Evolutionary conservation across 2,797 vertebrate genomes (phyloP).

Genomic region (Sphaeramia orbicularis): DNA sequence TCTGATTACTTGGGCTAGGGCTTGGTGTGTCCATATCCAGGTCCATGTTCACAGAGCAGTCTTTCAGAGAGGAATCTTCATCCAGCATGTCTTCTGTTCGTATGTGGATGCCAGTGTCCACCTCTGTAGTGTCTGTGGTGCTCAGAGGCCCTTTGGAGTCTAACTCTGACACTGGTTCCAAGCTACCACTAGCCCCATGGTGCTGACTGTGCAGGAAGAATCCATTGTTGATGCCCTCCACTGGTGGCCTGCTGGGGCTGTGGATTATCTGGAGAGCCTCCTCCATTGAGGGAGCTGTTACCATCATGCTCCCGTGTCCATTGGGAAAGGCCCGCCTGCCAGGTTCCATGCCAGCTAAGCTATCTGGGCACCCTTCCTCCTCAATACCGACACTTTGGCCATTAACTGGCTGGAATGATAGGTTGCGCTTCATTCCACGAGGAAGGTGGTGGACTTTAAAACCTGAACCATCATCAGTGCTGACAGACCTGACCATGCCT

Average conservation of each 20-base stretch:
- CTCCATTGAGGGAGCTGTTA: constrained; percentile 89
- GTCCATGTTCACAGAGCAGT: constrained; percentile 96
- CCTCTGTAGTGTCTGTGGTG: constrained; percentile 90
- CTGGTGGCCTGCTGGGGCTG: constrained; percentile 84
- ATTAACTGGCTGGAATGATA: constrained; percentile 94
- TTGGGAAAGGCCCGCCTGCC: constrained; percentile 64
- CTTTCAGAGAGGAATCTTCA: constrained; percentile 96
- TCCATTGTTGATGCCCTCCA: constrained; percentile 88
- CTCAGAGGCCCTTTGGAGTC: constrained; percentile 89
- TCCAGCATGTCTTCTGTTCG: constrained; percentile 96
- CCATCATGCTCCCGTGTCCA: constrained; percentile 80
- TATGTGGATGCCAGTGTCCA: constrained; percentile 96
- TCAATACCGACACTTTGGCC: constrained; percentile 91
- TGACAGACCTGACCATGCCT: constrained; percentile 93
- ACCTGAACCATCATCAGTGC: constrained; percentile 94
- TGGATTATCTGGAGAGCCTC: constrained; percentile 96
- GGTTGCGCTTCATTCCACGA: constrained; percentile 89
- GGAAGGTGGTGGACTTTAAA: constrained; percentile 86
- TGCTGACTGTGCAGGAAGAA: constrained; percentile 94
- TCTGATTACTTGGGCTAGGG: constrained; percentile 90
- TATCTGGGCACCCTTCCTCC: constrained; percentile 85
- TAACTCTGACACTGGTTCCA: constrained; percentile 87
- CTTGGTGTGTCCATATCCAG: constrained; percentile 93
- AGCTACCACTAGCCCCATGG: constrained; percentile 52
- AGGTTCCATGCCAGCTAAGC: constrained; percentile 71